phyloP scores from a whole-genome alignment of 2,888 invertebrate genomes.

The Lasioglossum zephyrum region DNA sequence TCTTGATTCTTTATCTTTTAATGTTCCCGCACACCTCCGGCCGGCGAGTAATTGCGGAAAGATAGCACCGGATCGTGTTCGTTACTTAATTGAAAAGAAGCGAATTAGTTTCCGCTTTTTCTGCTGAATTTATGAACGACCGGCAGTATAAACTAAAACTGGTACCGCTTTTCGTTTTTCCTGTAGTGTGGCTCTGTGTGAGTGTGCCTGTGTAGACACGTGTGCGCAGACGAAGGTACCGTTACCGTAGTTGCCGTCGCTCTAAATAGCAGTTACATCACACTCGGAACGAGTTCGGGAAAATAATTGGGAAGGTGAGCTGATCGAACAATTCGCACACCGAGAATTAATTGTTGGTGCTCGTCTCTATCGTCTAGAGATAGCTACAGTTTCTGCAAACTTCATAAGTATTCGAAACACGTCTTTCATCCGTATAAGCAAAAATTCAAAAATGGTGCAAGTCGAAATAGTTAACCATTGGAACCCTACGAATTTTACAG shows the following conservation, averaged over 20 bases:
- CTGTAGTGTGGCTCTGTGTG: not conserved
- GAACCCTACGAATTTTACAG: too few species aligned
- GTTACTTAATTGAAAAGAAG: slow-evolving; percentile 24
- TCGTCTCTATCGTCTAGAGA: not conserved
- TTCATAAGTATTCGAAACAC: too few species aligned
- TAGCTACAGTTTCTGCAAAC: too few species aligned
- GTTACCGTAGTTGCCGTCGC: not conserved
- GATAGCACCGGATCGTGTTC: slow-evolving; percentile 22
- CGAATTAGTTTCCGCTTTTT: slow-evolving; percentile 20
- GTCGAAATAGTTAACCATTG: too few species aligned
- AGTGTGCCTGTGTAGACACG: not conserved
- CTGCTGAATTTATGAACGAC: not conserved
- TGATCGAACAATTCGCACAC: not conserved
- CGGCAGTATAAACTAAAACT: not conserved
- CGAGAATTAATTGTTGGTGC: not conserved
- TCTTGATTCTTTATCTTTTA: slow-evolving; percentile 6
- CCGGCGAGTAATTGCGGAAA: slow-evolving; percentile 28
- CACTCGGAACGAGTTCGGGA: not conserved
- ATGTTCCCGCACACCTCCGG: not conserved
- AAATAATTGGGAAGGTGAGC: not conserved
- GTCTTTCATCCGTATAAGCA: too few species aligned
- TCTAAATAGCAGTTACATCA: not conserved
- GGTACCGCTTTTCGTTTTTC: slow-evolving; percentile 13
- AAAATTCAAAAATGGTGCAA: too few species aligned
- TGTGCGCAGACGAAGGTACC: not conserved